Base-by-base conservation (phyloP, 92 coral and sea anemone species). In the Siderastrea siderea region DNA sequence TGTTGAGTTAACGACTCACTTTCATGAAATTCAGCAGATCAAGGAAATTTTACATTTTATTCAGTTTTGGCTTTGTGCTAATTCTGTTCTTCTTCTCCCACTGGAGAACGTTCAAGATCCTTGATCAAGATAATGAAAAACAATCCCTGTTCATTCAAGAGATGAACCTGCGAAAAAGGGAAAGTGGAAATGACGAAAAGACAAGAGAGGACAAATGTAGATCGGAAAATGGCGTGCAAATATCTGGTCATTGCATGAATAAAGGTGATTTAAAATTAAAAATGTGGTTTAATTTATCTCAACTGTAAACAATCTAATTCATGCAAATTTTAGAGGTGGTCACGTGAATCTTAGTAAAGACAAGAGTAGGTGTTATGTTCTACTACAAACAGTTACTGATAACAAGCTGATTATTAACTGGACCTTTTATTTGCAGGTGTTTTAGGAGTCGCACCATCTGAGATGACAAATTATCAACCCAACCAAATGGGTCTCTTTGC, bases 371-470 rank as follows among this genome's bases (percentile, higher is more conserved):
- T 26, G 38, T 26, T 26, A 26, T 26, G 38, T 26, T 26, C 38
- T 26, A 26, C 38, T 26, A 26, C 38, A 26, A 26, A 26, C 38
- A 26, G 38, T 26, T 26, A 26, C 38, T 26, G 38, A 26, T 26
- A 26, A 49, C 17, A 47, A 79, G 74, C 74, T 2, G 6, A 68
- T 68, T 72, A n/a, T 11, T 55, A 19, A 57, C 46, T 1, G 17
- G 9, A 19, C 13, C 50, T 66, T 65, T 5, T 66, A 4, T 66
- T 9, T 26, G 4, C 79, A 90, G 86, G n/a, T 77, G 47, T 88
- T 72, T 17, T 61, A 26, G 94, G 94, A 47, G 83, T 92, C 7
- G 79, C 86, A 10, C 86, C 90, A 44, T 84, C 87, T n/a, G 78
- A 84, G 17, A 11, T 82, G 47, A n/a, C 53, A 47, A 83, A 57